Evolutionary conservation across 1,140 invertebrate species (phyloP).

Genomic region (Augochlora pura): DNA sequence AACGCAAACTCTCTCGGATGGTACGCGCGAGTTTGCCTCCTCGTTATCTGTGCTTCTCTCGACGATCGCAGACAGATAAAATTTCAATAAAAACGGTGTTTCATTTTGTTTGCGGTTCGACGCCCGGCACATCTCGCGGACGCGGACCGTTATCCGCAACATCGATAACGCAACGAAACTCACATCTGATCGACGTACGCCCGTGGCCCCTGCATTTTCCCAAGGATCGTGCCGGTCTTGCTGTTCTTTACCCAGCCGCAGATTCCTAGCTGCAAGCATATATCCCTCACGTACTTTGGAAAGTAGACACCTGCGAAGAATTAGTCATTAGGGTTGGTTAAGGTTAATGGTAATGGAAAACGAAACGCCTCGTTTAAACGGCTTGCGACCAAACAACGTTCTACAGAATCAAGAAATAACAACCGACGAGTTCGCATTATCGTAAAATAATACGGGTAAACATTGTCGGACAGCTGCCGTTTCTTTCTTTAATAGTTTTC

Average conservation of each 20-base stretch:
- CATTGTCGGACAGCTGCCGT: too few species aligned
- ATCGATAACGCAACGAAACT: constrained; percentile 74
- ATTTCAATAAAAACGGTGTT: constrained; percentile 37
- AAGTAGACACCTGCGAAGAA: constrained; percentile 88
- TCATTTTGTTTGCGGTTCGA: constrained; percentile 16
- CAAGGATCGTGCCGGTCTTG: constrained; percentile 91
- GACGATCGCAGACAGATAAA: constrained; percentile 27
- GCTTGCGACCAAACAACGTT: too few species aligned
- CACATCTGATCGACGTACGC: constrained; percentile 91
- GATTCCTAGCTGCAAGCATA: constrained; percentile 86
- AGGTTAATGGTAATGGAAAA: too few species aligned
- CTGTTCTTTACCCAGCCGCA: constrained; percentile 95
- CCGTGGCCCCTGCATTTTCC: constrained; percentile 92
- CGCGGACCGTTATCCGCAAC: too few species aligned
- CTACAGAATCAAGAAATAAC: too few species aligned
- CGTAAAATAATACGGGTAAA: too few species aligned
- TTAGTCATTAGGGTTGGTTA: not conserved
- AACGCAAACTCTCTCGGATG: too few species aligned
- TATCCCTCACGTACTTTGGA: constrained; percentile 92
- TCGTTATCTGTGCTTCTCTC: constrained; percentile 18
- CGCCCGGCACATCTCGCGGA: constrained; percentile 20
- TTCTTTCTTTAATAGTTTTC: too few species aligned
- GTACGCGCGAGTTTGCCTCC: constrained; percentile 13
- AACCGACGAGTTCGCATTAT: too few species aligned
- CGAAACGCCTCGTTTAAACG: too few species aligned